Percentiles rank a stretch among this genome's conserved stretches.
These are phyloP conservation scores for Triplophysa rosa DNA, from an alignment of 2,113 vertebrate species.

Conservation along the genomic window DNA sequence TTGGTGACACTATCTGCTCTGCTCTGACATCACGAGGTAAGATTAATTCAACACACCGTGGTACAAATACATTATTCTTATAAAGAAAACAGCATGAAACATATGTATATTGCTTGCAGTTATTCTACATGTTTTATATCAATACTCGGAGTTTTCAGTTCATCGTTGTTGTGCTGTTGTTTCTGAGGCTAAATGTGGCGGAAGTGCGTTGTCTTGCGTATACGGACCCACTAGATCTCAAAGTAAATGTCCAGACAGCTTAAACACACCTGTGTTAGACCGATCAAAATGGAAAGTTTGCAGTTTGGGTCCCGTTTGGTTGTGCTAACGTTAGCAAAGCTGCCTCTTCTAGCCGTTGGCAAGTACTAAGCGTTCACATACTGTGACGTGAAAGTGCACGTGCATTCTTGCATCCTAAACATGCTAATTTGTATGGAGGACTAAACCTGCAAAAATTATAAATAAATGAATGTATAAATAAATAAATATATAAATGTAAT, in stretches of 20 bases:
- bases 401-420: too few species aligned
- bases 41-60: background rate
- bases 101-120: background rate
- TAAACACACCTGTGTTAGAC: background rate
- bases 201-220: background rate
- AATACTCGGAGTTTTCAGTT: background rate
- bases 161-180: background rate
- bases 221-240: background rate
- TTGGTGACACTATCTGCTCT: background rate
- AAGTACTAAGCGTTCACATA: background rate
- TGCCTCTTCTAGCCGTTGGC: background rate
- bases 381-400: background rate
- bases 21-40: constrained; percentile 16
- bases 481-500: too few species aligned
- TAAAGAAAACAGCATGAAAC: background rate
- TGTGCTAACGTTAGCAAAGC: background rate
- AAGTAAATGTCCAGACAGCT: background rate
- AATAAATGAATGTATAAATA: too few species aligned
- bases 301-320: background rate
- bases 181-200: background rate
- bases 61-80: too few species aligned
- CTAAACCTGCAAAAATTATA: too few species aligned
- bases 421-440: background rate
- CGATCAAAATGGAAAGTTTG: background rate
- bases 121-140: background rate